phyloP scores from a whole-genome alignment of 2,113 vertebrate genomes.

The Arenaria interpres region DNA sequence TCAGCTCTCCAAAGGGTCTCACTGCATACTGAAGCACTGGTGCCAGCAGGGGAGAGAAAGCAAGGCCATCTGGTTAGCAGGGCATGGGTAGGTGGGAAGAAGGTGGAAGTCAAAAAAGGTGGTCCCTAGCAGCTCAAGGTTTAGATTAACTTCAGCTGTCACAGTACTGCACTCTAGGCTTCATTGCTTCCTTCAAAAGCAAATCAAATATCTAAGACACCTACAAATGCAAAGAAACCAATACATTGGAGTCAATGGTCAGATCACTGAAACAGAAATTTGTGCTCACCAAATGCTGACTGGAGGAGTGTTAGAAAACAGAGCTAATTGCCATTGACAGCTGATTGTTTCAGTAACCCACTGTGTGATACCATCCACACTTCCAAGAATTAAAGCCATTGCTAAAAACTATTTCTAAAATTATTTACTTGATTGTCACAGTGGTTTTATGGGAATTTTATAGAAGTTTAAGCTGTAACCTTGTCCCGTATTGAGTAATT shows the following conservation, averaged over 20 bases:
- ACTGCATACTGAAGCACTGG: background rate
- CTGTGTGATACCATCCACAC: background rate
- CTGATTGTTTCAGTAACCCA: background rate
- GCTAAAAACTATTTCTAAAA: background rate
- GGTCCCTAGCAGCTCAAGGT: background rate
- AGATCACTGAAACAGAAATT: background rate
- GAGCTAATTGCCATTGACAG: rapidly evolving
- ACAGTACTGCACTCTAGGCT: background rate
- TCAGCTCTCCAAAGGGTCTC: rapidly evolving
- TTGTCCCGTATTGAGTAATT: background rate
- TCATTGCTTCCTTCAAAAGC: background rate
- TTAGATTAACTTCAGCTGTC: background rate
- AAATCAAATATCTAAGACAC: background rate
- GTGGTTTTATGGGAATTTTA: background rate
- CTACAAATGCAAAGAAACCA: background rate
- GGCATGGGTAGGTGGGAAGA: background rate
- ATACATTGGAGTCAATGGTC: background rate
- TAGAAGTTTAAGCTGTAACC: background rate
- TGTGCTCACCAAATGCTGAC: background rate
- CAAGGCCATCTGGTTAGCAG: background rate
- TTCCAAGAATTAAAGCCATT: background rate
- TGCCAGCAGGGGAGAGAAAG: background rate
- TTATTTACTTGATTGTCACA: background rate
- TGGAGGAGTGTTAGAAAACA: background rate
- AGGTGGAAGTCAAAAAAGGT: background rate